Evolutionary conservation across 2,888 invertebrate genomes (phyloP).

Genomic region (Drosophila colorata): DNA sequence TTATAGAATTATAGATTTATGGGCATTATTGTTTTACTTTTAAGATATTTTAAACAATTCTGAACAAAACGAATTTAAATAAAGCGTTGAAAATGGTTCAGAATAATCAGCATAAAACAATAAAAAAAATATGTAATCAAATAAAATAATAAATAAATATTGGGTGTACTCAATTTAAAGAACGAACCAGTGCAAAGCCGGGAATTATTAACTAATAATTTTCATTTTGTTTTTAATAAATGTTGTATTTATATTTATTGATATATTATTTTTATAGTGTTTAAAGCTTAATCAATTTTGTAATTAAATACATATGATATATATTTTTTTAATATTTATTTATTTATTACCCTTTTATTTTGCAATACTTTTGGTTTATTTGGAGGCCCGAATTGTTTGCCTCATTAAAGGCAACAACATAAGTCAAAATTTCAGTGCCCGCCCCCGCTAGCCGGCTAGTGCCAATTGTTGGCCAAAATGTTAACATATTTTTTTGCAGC

Average conservation of each 20-base stretch:
- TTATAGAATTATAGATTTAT: conserved; percentile 33
- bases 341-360: conserved; percentile 1
- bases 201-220: no score
- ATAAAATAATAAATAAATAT: not conserved
- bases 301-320: no score
- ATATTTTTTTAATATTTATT: no score
- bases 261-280: no score
- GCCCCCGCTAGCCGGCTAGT: conserved; percentile 20
- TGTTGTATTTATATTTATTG: no score
- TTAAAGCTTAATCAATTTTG: no score
- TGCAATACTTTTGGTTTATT: conserved; percentile 2
- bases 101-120: not conserved
- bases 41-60: not conserved
- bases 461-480: conserved; percentile 45
- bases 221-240: no score
- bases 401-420: not conserved
- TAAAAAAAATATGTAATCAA: not conserved
- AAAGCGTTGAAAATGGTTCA: not conserved
- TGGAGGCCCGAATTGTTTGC: conserved; percentile 13
- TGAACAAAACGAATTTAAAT: not conserved
- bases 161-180: no score
- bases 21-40: conserved; percentile 6
- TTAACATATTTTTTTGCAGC: conserved; percentile 15
- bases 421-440: not conserved
- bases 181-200: no score